These are phyloP conservation scores for Ceratosolen fusciceps DNA, from an alignment of 1,140 invertebrate genomes.

Conservation along the genomic window DNA sequence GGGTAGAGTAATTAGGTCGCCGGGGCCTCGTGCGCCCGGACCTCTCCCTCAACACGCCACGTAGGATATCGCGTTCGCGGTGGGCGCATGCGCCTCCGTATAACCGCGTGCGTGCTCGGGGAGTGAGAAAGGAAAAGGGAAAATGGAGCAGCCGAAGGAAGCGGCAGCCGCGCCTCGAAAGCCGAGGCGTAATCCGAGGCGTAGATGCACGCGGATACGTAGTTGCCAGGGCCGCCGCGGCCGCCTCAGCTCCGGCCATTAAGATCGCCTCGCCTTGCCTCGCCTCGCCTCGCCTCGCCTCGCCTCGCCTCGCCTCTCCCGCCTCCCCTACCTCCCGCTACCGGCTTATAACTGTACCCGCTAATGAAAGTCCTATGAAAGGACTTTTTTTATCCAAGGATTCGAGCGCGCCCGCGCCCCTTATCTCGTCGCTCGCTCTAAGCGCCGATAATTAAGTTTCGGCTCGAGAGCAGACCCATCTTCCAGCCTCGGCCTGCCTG, in stretches of 20 bases:
- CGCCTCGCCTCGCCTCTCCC: too few species aligned
- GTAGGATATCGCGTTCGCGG: neutral
- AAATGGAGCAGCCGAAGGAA: slow-evolving; percentile 52
- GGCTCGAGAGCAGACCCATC: neutral
- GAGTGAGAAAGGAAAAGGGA: slow-evolving; percentile 47
- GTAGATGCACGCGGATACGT: slow-evolving; percentile 56
- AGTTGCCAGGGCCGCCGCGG: neutral
- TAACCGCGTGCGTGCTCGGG: slow-evolving; percentile 34
- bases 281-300: too few species aligned
- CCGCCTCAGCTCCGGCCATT: slow-evolving; percentile 28
- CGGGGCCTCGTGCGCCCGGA: neutral
- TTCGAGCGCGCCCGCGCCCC: neutral
- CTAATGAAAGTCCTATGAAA: slow-evolving; percentile 42
- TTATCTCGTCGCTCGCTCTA: slow-evolving; percentile 3
- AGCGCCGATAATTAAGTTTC: neutral
- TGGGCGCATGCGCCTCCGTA: neutral
- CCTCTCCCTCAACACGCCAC: neutral
- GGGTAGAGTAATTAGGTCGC: slow-evolving; percentile 25
- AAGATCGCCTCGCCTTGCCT: slow-evolving; percentile 24
- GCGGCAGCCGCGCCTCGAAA: slow-evolving; percentile 49
- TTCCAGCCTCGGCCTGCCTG: neutral
- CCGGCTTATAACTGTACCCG: slow-evolving; percentile 29
- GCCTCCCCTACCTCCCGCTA: slow-evolving; percentile 23
- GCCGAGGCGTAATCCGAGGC: slow-evolving; percentile 60
- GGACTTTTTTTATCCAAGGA: slow-evolving; percentile 2